phyloP scores from a whole-genome alignment of 2,797 vertebrate genomes.

The Sebastes steindachneri region DNA sequence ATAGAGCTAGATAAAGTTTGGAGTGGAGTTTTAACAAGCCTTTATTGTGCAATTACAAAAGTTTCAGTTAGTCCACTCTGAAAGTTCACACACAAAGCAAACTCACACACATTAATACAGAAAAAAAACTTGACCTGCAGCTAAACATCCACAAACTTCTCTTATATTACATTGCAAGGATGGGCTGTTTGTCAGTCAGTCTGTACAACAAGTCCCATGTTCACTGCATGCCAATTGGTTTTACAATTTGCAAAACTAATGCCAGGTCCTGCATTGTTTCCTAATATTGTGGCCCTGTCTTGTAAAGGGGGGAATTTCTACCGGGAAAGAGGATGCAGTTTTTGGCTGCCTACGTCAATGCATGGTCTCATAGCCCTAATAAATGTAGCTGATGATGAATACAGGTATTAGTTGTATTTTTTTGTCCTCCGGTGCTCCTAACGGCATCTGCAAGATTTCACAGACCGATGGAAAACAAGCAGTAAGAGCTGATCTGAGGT shows the following conservation, averaged over 20 bases:
- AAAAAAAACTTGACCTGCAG: not conserved
- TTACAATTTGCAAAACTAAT: not conserved
- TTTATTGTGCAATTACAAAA: slow-evolving; percentile 26
- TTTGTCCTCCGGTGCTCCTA: not conserved
- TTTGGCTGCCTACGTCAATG: too few species aligned
- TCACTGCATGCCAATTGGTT: not conserved
- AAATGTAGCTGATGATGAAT: not conserved
- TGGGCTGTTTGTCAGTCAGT: too few species aligned
- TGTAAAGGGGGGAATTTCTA: too few species aligned
- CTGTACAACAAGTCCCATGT: not conserved
- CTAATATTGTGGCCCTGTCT: too few species aligned
- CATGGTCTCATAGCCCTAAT: not conserved
- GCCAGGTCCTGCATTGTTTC: too few species aligned
- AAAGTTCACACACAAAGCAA: not conserved
- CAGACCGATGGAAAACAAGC: too few species aligned
- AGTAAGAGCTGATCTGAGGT: too few species aligned
- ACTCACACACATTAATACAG: not conserved
- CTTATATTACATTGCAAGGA: not conserved
- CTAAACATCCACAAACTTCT: not conserved
- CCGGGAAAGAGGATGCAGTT: too few species aligned
- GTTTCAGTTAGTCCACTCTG: not conserved
- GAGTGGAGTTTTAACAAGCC: slow-evolving; percentile 6
- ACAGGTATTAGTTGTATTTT: not conserved
- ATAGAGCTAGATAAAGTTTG: not conserved
- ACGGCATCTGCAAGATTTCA: too few species aligned